A percentile compares a stretch with the other conserved stretches of the same genome.
phyloP scores from a whole-genome alignment of 2,888 invertebrate genomes.

The Clepsis dumicolana region DNA sequence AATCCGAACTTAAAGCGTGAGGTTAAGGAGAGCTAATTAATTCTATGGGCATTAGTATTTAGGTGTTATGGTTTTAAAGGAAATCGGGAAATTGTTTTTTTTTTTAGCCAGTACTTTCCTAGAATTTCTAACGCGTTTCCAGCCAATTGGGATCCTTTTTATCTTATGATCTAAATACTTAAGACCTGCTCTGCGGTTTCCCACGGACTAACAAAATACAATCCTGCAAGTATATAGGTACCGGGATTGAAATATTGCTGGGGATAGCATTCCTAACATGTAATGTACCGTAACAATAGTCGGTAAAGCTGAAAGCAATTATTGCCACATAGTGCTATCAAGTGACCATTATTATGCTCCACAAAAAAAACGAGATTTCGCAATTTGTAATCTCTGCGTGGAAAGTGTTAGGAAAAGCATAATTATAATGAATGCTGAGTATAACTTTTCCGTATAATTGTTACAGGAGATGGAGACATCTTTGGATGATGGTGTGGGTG shows the following conservation, averaged over 20 bases:
- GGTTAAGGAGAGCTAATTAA: not conserved
- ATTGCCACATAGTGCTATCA: not conserved
- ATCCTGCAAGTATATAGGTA: not conserved
- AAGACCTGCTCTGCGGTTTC: not conserved
- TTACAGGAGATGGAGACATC: slow-evolving; percentile 59
- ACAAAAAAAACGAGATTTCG: too few species aligned
- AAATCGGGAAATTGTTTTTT: not conserved
- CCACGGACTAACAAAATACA: not conserved
- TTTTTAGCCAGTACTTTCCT: not conserved
- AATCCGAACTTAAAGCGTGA: not conserved
- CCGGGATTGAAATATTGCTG: not conserved
- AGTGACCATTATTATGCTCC: not conserved
- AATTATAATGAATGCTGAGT: not conserved
- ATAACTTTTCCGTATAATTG: slow-evolving; percentile 49
- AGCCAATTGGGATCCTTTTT: not conserved
- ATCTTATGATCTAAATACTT: not conserved
- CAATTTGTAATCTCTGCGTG: not conserved
- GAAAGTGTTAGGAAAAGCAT: not conserved
- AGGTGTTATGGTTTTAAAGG: not conserved
- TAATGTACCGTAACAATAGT: not conserved
- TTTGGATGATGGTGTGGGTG: slow-evolving; percentile 54
- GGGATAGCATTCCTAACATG: not conserved
- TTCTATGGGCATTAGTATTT: not conserved
- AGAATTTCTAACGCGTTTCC: not conserved
- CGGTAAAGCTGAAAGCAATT: not conserved